Evolutionary conservation across 2,797 vertebrate species (phyloP), one percentile per base, ranked within the genome.

Genomic region (Poeciliopsis turneri): DNA sequence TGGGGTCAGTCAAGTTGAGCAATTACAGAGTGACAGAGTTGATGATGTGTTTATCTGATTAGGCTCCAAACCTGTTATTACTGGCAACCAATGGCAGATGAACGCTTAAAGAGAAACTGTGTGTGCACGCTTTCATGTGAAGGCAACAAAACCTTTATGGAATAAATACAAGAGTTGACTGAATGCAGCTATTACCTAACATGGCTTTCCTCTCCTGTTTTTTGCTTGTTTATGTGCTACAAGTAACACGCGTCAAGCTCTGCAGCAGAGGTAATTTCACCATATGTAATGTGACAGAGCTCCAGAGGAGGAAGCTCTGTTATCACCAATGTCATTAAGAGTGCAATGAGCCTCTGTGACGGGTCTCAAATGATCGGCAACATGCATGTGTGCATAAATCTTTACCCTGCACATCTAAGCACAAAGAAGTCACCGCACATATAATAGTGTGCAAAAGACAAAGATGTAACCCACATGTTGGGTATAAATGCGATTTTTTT

Each of bases 191-290:
- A 77, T 77, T 90, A 78, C 85, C 83, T 77, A 89, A 93, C 72
- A 88, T 88, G 84, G 88, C 64, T 75, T 84, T 90, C 82, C 83
- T 87, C 70, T 83, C 25, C 9, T 41, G 68, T 86, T 87, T 78
- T 33, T 33, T 30, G 41, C 70, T 76, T 74, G 86, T 79, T 28
- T 79, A 83, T 92, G 84, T 89, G 68, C 69, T 70, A 43, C 80
- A 85, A 81, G 59, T 90, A 78, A 77, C 83, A 93, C 90, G 87
- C 79, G 92, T 94, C 86, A 86, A 77, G 84, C 72, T 89, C 79
- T 82, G 71, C 73, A 86, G 84, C 74, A 4, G 83, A 85, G 83
- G 82, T 92, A 90, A 94, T 92, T 91, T 88, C 86, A 90, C 92
- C 90, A 66, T 80, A 82, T 84, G 89, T 86, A 84, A 83, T 76